A percentile compares a stretch with the other conserved stretches of the same genome.
Evolutionary conservation across 2,888 invertebrate genomes (phyloP).

Genomic region (Girardia tigrina): DNA sequence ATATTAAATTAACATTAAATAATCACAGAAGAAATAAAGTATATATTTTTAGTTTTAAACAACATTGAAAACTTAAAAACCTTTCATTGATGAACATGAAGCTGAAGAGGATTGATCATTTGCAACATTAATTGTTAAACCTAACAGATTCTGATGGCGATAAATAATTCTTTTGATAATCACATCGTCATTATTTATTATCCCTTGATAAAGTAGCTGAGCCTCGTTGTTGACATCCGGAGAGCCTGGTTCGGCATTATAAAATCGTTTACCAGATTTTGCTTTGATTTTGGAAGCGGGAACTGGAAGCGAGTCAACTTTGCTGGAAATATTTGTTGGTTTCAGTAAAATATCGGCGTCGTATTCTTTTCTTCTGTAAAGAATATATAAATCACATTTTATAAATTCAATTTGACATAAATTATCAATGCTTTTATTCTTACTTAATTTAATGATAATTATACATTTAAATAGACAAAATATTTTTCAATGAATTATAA

Average conservation of each 20-base stretch:
- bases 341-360: neutral
- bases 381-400: neutral
- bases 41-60: too few relatives aligned
- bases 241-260: neutral
- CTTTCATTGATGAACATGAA: neutral
- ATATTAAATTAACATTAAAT: too few relatives aligned
- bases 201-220: neutral
- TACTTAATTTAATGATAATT: too few relatives aligned
- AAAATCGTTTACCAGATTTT: neutral
- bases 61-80: too few relatives aligned
- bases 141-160: neutral
- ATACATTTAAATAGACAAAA: too few relatives aligned
- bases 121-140: neutral
- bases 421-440: too few relatives aligned
- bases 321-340: neutral
- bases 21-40: too few relatives aligned
- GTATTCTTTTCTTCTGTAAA: neutral
- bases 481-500: too few relatives aligned
- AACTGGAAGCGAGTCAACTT: neutral
- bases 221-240: neutral
- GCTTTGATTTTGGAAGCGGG: neutral
- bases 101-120: neutral
- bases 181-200: neutral
- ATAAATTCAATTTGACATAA: too few relatives aligned
- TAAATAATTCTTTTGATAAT: neutral